These are phyloP conservation scores for Fabriciana adippe DNA, from an alignment of 2,888 invertebrate species.

Conservation along the genomic window DNA sequence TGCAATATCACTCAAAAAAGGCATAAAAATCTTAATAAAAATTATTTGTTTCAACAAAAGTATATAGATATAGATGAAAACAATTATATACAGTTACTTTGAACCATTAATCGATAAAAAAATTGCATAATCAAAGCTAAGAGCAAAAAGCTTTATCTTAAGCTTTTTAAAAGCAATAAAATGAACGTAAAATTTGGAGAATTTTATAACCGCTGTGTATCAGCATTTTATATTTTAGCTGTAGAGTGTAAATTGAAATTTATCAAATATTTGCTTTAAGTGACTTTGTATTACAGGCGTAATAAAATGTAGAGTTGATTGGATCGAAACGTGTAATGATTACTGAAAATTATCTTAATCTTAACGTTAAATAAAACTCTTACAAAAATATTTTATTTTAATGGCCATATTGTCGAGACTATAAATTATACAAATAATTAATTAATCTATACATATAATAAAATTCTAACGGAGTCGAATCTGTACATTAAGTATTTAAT, in stretches of 20 bases:
- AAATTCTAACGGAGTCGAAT: too few species aligned
- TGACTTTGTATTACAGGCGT: background rate
- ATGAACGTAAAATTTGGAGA: constrained; percentile 29
- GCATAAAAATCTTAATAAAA: too few species aligned
- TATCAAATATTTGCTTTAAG: constrained; percentile 17
- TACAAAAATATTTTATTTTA: too few species aligned
- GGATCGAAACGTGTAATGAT: too few species aligned
- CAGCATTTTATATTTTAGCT: background rate
- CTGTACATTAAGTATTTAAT: too few species aligned
- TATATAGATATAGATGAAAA: background rate
- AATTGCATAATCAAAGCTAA: constrained; percentile 2
- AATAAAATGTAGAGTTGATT: background rate
- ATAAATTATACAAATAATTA: too few species aligned
- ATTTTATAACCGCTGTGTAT: constrained; percentile 4
- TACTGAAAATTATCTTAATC: too few species aligned
- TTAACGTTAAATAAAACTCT: too few species aligned
- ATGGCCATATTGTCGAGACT: too few species aligned
- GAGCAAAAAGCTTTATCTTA: constrained; percentile 23
- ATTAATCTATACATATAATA: too few species aligned
- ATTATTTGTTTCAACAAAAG: too few species aligned
- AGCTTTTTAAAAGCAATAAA: constrained; percentile 33
- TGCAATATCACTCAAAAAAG: too few species aligned
- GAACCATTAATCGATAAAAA: background rate
- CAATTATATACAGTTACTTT: background rate
- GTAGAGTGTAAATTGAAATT: background rate